Conservation (phyloP, 1,140 invertebrate genomes). For the Hypothenemus hampei region DNA sequence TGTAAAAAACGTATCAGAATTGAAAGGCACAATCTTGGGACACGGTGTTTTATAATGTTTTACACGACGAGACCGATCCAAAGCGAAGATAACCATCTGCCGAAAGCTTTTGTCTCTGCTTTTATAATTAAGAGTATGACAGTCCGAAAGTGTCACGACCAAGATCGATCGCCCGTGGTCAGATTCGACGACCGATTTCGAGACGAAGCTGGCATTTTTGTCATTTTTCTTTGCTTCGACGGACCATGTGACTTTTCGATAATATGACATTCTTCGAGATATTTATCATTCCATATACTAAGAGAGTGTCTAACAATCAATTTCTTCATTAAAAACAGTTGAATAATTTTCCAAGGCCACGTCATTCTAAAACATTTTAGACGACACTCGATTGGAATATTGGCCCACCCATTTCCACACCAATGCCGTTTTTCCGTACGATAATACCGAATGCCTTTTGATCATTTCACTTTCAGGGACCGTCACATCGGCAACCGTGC, state of each 20-base stretch:
- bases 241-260: too few species aligned
- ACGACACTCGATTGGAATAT: too few species aligned
- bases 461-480: conserved; percentile 17
- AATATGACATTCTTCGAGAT: too few species aligned
- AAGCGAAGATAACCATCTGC: conserved; percentile 12
- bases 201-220: conserved; percentile 18
- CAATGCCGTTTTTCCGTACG: conserved; percentile 10
- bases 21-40: conserved; percentile 5
- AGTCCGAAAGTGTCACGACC: conserved; percentile 21
- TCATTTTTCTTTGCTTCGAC: conserved; percentile 22
- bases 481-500: conserved; percentile 23
- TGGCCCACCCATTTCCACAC: not conserved
- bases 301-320: too few species aligned
- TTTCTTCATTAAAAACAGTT: too few species aligned
- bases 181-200: conserved; percentile 10
- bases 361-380: too few species aligned
- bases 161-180: conserved; percentile 18
- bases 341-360: too few species aligned
- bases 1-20: conserved; percentile 8
- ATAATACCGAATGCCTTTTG: conserved; percentile 18
- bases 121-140: conserved; percentile 26
- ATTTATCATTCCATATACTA: too few species aligned
- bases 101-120: conserved; percentile 20
- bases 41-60: conserved; percentile 23
- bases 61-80: conserved; percentile 13